phyloP scores from a whole-genome alignment of 1,140 invertebrate genomes.

The Papilio xuthus region DNA sequence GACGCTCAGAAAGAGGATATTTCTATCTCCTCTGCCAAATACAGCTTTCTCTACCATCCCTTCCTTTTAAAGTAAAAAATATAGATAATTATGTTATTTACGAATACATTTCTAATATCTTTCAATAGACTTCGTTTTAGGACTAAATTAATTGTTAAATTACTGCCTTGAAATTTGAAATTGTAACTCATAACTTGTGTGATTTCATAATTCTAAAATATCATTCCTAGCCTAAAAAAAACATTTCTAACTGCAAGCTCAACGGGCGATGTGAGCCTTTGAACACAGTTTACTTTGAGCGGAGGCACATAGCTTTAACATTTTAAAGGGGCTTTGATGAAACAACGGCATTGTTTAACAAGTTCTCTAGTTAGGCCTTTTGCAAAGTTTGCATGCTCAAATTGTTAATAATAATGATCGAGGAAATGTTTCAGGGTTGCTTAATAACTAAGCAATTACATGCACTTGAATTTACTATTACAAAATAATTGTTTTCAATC shows the following conservation, averaged over 20 bases:
- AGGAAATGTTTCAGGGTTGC: background rate
- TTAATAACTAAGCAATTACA: slow-evolving; percentile 8
- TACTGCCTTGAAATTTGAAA: too few relatives aligned
- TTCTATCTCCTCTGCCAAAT: too few relatives aligned
- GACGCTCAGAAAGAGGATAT: too few relatives aligned
- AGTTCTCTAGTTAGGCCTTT: slow-evolving; percentile 27
- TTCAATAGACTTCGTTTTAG: too few relatives aligned
- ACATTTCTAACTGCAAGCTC: background rate
- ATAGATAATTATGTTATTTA: too few relatives aligned
- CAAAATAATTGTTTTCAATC: too few relatives aligned
- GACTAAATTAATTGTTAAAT: too few relatives aligned
- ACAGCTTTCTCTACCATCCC: too few relatives aligned
- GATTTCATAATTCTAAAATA: background rate
- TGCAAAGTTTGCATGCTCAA: slow-evolving; percentile 16
- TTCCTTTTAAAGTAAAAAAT: too few relatives aligned
- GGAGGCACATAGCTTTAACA: background rate
- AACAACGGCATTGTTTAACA: slow-evolving; percentile 24
- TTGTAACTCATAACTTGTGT: background rate
- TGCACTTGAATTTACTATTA: background rate
- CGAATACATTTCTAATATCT: too few relatives aligned
- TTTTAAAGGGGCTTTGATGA: slow-evolving; percentile 22
- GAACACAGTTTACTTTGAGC: slow-evolving; percentile 6
- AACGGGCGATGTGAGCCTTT: background rate
- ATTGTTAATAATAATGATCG: slow-evolving; percentile 25
- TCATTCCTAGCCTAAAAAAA: slow-evolving; percentile 1